Evolutionary conservation across 2,888 invertebrate genomes (phyloP).

Genomic region (Eudemis profundana): DNA sequence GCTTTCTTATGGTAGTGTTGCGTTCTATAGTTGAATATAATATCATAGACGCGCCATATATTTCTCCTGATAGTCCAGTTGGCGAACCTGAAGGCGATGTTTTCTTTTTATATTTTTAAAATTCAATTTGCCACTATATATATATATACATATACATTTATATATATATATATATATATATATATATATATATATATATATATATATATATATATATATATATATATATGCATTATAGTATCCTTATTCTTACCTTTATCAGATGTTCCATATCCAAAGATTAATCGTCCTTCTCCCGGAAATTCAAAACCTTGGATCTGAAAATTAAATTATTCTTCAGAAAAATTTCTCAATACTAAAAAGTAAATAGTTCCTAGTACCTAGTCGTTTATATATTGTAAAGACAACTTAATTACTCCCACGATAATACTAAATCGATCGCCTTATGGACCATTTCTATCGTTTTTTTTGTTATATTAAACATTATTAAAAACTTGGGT

Average conservation of each 20-base stretch:
- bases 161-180: no score
- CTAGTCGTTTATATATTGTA: no score
- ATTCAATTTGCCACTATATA: no score
- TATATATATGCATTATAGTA: background rate
- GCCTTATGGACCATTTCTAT: no score
- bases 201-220: no score
- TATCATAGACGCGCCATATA: constrained; percentile 88
- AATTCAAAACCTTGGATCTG: constrained; percentile 84
- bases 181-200: no score
- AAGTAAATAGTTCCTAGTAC: no score
- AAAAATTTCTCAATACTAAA: background rate
- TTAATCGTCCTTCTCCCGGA: constrained; percentile 86
- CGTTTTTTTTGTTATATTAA: no score
- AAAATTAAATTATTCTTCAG: constrained; percentile 56
- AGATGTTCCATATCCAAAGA: constrained; percentile 89
- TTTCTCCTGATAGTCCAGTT: constrained; percentile 88
- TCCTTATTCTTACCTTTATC: constrained; percentile 81
- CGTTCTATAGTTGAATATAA: constrained; percentile 84
- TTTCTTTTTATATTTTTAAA: constrained; percentile 22
- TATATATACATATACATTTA: no score
- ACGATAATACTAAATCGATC: no score
- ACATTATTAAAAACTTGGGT: no score
- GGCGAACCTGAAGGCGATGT: constrained; percentile 74
- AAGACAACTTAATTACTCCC: no score
- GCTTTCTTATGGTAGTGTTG: constrained; percentile 63